Conservation (phyloP, 2,888 invertebrate species). For the Physocephala rufipes region DNA sequence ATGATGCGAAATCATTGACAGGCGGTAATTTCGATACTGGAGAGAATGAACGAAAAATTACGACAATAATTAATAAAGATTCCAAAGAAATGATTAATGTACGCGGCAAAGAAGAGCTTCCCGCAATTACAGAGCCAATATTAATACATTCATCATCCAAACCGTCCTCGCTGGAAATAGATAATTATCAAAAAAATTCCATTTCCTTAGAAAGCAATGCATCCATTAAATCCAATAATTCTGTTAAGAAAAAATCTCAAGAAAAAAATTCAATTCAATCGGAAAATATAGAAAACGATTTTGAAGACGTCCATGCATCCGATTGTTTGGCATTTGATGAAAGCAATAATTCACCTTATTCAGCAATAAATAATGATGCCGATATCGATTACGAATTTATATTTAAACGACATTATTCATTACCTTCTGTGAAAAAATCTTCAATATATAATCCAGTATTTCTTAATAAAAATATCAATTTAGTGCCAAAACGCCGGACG, state of each 20-base stretch:
- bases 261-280: constrained; percentile 28
- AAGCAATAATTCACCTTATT: constrained; percentile 15
- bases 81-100: constrained; percentile 68
- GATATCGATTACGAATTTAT: constrained; percentile 4
- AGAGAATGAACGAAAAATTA: constrained; percentile 65
- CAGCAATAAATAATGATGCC: constrained; percentile 7
- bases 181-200: constrained; percentile 36
- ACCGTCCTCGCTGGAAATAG: constrained; percentile 35
- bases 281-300: constrained; percentile 47
- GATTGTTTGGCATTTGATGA: neutral
- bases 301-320: constrained; percentile 46
- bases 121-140: constrained; percentile 65
- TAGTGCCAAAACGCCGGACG: constrained; percentile 79
- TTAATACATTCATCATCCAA: constrained; percentile 38
- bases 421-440: constrained; percentile 57
- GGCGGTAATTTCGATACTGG: constrained; percentile 51
- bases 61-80: constrained; percentile 67
- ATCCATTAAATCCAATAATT: constrained; percentile 60
- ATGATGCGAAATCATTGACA: constrained; percentile 67
- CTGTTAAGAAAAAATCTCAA: constrained; percentile 41
- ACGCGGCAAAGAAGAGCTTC: constrained; percentile 78
- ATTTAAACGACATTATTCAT: constrained; percentile 47
- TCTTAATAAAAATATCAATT: constrained; percentile 61
- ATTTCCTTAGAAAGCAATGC: constrained; percentile 57
- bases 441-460: constrained; percentile 57